Evolutionary conservation across 2,113 vertebrate species (phyloP).

Genomic region (Hirundichthys speculiger): DNA sequence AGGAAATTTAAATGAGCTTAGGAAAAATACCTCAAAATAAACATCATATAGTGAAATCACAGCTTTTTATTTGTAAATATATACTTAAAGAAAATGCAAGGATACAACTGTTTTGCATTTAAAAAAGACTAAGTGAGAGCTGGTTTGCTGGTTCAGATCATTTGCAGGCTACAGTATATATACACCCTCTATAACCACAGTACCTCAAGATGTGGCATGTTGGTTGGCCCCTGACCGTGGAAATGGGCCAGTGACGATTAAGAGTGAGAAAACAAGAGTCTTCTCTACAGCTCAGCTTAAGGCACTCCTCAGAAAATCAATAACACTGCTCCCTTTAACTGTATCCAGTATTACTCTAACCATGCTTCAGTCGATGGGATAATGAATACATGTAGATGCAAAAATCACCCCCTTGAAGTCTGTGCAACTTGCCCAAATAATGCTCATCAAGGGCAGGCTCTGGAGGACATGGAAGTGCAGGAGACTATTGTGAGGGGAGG

Average conservation of each 20-base stretch:
- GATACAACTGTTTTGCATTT: too few relatives aligned
- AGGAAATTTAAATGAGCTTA: background rate
- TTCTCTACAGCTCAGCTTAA: constrained; percentile 30
- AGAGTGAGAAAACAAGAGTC: constrained; percentile 32
- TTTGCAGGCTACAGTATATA: background rate
- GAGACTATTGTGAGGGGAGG: background rate
- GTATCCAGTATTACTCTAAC: constrained; percentile 28
- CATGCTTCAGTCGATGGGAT: constrained; percentile 2
- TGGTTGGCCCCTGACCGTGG: constrained; percentile 26
- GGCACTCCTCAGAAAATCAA: constrained; percentile 49
- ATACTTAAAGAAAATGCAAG: too few relatives aligned
- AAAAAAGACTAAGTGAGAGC: too few relatives aligned
- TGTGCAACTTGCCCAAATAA: background rate
- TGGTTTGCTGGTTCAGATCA: background rate
- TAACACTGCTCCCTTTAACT: constrained; percentile 44
- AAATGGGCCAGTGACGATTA: constrained; percentile 23
- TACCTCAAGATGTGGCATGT: constrained; percentile 11
- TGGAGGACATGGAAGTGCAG: too few relatives aligned
- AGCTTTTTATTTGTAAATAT: too few relatives aligned
- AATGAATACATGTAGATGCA: background rate
- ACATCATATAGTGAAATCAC: too few relatives aligned
- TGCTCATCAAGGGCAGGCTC: constrained; percentile 2
- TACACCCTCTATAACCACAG: constrained; percentile 7
- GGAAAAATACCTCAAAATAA: too few relatives aligned
- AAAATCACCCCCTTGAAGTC: background rate